phyloP scores from a whole-genome alignment of 2,113 vertebrate genomes.

The Eidolon helvum region DNA sequence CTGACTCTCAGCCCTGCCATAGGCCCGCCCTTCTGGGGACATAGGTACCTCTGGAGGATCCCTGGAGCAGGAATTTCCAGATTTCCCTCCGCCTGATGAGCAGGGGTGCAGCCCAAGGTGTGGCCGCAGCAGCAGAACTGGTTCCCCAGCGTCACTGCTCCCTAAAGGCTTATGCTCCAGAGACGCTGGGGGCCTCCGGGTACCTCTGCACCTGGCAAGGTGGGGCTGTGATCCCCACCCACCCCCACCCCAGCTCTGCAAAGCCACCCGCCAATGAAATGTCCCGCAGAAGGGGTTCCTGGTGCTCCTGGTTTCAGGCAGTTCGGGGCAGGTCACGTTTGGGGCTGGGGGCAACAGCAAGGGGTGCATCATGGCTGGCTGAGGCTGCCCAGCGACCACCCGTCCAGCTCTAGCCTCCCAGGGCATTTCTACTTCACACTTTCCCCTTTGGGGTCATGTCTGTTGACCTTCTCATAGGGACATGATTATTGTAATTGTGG shows the following conservation, averaged over 20 bases:
- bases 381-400: background rate
- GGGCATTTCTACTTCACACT: background rate
- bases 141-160: background rate
- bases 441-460: background rate
- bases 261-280: background rate
- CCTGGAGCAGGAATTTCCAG: slow-evolving; percentile 14
- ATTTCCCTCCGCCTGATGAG: background rate
- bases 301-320: background rate
- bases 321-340: background rate
- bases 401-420: background rate
- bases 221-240: background rate
- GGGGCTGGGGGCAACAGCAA: background rate
- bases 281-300: background rate
- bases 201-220: background rate
- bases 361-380: too few relatives aligned
- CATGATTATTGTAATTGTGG: slow-evolving; percentile 47
- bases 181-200: background rate
- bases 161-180: background rate
- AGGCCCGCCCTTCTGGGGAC: background rate
- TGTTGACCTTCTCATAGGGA: slow-evolving; percentile 27
- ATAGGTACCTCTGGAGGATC: background rate
- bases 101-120: background rate
- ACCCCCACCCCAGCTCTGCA: background rate
- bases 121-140: background rate
- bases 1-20: background rate